Conservation (phyloP, 2,797 vertebrate genomes). For the Gadopsis bispinosus region DNA sequence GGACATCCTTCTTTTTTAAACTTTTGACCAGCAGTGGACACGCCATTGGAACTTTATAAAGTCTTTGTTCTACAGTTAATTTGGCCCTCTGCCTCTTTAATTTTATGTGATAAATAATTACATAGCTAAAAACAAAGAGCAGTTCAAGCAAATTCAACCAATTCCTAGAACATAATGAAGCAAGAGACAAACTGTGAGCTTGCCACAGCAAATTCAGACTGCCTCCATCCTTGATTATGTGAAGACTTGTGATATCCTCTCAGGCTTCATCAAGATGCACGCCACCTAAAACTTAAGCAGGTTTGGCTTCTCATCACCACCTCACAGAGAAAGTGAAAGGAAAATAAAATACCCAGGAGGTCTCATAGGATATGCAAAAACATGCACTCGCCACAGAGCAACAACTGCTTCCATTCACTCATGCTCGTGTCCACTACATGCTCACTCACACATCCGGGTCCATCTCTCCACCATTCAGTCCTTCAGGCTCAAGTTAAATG, state of each 20-base stretch:
- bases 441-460: slow-evolving; percentile 17
- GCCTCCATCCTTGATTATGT: slow-evolving; percentile 8
- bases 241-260: slow-evolving; percentile 19
- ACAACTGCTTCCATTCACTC: slow-evolving; percentile 33
- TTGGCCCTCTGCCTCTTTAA: slow-evolving; percentile 8
- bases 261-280: slow-evolving; percentile 20
- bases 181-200: slow-evolving; percentile 12
- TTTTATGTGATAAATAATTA: slow-evolving; percentile 36
- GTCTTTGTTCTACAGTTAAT: background rate
- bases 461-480: slow-evolving; percentile 36
- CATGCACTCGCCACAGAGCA: slow-evolving; percentile 50
- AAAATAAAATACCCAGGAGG: slow-evolving; percentile 37
- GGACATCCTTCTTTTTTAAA: background rate
- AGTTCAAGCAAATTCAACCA: slow-evolving; percentile 42
- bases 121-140: slow-evolving; percentile 31
- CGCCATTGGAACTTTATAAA: background rate
- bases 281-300: slow-evolving; percentile 35
- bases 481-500: slow-evolving; percentile 19
- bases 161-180: slow-evolving; percentile 31
- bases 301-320: slow-evolving; percentile 44
- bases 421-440: slow-evolving; percentile 13
- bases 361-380: slow-evolving; percentile 39
- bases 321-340: slow-evolving; percentile 39
- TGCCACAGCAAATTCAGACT: slow-evolving; percentile 31
- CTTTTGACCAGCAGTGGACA: background rate